These are phyloP conservation scores for Philantomba maxwellii DNA, from an alignment of 2,113 vertebrate genomes.

Conservation along the genomic window DNA sequence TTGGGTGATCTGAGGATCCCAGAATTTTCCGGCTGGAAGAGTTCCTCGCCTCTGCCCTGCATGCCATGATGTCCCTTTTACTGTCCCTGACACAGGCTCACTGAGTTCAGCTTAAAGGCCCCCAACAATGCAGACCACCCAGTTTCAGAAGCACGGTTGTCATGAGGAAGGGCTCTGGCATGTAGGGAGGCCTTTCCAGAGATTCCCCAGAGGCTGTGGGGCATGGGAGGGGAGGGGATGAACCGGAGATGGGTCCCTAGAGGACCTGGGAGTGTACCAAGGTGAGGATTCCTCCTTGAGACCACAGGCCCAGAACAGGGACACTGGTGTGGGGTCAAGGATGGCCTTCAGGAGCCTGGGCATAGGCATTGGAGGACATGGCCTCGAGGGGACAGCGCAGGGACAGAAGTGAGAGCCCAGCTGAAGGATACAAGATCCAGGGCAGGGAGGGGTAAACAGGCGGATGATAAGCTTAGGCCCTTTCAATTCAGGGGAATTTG, in stretches of 20 bases:
- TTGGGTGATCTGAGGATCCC: background rate
- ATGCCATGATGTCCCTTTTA: background rate
- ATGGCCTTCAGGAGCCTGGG: background rate
- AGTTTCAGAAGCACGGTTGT: background rate
- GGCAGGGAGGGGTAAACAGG: background rate
- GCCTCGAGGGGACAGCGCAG: background rate
- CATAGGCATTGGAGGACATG: background rate
- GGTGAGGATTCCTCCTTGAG: background rate
- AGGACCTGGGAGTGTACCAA: background rate
- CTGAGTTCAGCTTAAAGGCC: background rate
- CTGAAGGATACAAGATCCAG: too few relatives aligned
- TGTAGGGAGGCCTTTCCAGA: background rate
- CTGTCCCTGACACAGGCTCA: background rate
- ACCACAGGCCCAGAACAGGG: too few relatives aligned
- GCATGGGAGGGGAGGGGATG: background rate
- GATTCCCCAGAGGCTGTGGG: too few relatives aligned
- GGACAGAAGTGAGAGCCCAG: background rate
- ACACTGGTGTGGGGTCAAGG: background rate
- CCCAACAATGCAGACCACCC: background rate
- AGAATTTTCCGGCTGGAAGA: background rate
- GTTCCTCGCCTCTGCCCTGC: background rate
- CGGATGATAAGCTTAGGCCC: background rate
- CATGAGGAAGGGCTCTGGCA: background rate
- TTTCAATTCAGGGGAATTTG: background rate
- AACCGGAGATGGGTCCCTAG: background rate